phyloP scores from a whole-genome alignment of 2,797 vertebrate genomes.

The Bufotes viridis region DNA sequence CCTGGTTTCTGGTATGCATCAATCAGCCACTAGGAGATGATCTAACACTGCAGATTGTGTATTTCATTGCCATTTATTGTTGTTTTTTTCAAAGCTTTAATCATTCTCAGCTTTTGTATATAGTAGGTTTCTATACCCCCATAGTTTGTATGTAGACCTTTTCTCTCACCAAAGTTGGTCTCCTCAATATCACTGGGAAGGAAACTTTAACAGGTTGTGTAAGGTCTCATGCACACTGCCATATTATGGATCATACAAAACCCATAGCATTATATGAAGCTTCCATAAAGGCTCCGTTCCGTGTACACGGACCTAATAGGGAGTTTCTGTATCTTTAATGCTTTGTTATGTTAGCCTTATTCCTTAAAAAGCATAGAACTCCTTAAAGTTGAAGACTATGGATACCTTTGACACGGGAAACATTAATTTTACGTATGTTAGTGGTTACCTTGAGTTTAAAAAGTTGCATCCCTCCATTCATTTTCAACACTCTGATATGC shows the following conservation, averaged over 20 bases:
- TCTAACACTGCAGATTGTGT: constrained; percentile 29
- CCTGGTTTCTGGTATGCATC: background rate
- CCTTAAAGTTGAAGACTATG: background rate
- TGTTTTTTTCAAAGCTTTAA: background rate
- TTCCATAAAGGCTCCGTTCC: too few species aligned
- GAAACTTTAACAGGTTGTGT: too few species aligned
- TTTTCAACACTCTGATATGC: too few species aligned
- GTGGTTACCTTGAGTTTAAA: too few species aligned
- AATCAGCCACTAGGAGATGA: constrained; percentile 36
- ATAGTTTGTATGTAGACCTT: background rate
- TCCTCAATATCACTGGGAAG: background rate
- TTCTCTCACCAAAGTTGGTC: background rate
- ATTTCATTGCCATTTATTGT: background rate
- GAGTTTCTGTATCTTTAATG: background rate
- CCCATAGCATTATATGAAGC: too few species aligned
- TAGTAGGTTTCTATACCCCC: background rate
- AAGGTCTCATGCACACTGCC: background rate
- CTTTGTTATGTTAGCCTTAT: background rate
- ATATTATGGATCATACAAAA: background rate
- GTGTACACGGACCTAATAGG: background rate
- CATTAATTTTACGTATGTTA: too few species aligned
- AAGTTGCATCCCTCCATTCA: too few species aligned
- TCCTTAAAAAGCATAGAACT: background rate
- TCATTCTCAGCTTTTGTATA: background rate
- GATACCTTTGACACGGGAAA: too few species aligned